Percentiles rank a stretch among this genome's conserved stretches.
Evolutionary conservation across 2,797 vertebrate genomes (phyloP).

Genomic region (Phataginus tricuspis): DNA sequence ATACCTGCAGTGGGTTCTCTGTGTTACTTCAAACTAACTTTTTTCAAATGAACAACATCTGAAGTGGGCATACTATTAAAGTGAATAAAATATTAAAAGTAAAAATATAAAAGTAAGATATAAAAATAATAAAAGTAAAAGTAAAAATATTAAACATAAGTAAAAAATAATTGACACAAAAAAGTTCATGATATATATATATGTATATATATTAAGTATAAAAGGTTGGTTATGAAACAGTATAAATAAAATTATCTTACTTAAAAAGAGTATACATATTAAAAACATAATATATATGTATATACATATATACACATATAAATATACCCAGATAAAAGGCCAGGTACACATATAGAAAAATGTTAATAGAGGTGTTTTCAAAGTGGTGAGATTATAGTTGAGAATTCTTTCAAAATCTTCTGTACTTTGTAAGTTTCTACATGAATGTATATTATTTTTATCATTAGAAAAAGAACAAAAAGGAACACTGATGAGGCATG

Average conservation of each 20-base stretch:
- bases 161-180: conserved; percentile 41
- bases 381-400: conserved; percentile 1
- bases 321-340: background rate
- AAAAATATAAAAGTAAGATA: conserved; percentile 34
- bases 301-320: fast-evolving
- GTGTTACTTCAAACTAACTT: conserved; percentile 30
- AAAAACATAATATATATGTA: background rate
- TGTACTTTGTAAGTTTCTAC: background rate
- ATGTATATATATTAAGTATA: background rate
- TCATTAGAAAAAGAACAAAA: conserved; percentile 1
- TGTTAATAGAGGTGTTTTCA: background rate
- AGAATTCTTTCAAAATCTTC: conserved; percentile 38
- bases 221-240: background rate
- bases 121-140: conserved; percentile 20
- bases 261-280: background rate
- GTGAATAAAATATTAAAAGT: conserved; percentile 23
- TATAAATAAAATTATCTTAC: conserved; percentile 19
- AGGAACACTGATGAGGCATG: background rate
- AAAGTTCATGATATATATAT: background rate
- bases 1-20: background rate
- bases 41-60: conserved; percentile 5
- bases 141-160: conserved; percentile 5
- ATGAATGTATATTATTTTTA: background rate
- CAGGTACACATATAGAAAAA: background rate
- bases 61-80: conserved; percentile 37